Evolutionary conservation across 2,888 invertebrate species (phyloP).

Genomic region (Ypsolopha sequella): DNA sequence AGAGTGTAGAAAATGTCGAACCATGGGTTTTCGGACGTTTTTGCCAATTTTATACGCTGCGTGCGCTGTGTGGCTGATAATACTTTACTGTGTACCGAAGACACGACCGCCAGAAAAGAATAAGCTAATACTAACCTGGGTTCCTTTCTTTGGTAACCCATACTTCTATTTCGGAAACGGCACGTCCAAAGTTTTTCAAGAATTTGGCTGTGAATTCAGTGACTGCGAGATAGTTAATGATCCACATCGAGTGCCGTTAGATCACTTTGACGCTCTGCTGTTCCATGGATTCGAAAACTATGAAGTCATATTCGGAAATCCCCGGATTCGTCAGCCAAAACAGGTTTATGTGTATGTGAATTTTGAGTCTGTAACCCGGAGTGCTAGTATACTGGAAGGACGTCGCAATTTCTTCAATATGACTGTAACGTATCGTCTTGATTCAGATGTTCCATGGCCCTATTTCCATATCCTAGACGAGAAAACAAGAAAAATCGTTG

Average conservation of each 20-base stretch:
- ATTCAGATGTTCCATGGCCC: conserved; percentile 57
- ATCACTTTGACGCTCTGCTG: conserved; percentile 60
- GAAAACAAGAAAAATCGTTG: conserved; percentile 19
- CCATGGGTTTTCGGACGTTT: too few relatives aligned
- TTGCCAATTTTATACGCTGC: too few relatives aligned
- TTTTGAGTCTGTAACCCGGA: conserved; percentile 48
- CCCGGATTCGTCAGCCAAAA: conserved; percentile 26
- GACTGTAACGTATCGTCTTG: conserved; percentile 68
- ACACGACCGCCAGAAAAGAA: background rate
- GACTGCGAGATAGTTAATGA: conserved; percentile 54
- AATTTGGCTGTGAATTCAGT: conserved; percentile 32
- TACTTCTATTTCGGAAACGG: conserved; percentile 36
- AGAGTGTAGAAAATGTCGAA: too few relatives aligned
- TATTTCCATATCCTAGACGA: conserved; percentile 36
- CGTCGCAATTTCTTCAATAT: conserved; percentile 61
- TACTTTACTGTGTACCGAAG: too few relatives aligned
- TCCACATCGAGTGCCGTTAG: conserved; percentile 27
- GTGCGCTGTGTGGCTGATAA: too few relatives aligned
- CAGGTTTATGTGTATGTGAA: conserved; percentile 65
- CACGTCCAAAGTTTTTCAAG: conserved; percentile 32
- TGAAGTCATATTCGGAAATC: conserved; percentile 27
- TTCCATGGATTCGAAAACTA: conserved; percentile 57
- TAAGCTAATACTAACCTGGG: conserved; percentile 22
- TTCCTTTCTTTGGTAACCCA: conserved; percentile 31
- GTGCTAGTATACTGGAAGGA: conserved; percentile 10